Evolutionary conservation across 2,797 vertebrate genomes (phyloP).

Genomic region (Furcifer pardalis): DNA sequence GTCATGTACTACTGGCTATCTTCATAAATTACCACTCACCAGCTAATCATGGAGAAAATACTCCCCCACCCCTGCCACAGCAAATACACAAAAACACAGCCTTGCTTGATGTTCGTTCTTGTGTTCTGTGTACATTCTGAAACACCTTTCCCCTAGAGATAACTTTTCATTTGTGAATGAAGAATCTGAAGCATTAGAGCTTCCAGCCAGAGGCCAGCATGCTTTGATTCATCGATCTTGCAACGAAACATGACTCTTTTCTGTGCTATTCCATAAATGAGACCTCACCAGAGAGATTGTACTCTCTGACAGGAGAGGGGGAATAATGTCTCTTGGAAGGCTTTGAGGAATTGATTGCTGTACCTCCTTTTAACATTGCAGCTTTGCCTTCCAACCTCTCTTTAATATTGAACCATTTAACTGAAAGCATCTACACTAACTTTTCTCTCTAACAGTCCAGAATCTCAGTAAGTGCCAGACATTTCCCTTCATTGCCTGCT

Average conservation of each 20-base stretch:
- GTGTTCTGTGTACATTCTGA: neutral
- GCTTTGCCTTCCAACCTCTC: conserved; percentile 25
- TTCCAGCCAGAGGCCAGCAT: neutral
- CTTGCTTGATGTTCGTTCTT: neutral
- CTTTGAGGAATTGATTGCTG: conserved; percentile 21
- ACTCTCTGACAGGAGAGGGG: neutral
- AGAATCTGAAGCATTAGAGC: neutral
- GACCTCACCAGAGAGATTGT: conserved; percentile 27
- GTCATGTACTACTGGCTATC: neutral
- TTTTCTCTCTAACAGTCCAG: conserved; percentile 14
- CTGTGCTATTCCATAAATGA: conserved; percentile 12
- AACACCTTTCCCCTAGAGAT: neutral
- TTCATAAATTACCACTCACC: neutral
- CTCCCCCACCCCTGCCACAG: too few relatives aligned
- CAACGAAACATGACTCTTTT: conserved; percentile 3
- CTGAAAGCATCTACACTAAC: conserved; percentile 42
- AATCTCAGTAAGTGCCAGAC: conserved; percentile 46
- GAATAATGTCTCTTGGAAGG: conserved; percentile 48
- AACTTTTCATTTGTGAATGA: neutral
- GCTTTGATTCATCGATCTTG: conserved; percentile 13
- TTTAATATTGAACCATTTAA: conserved; percentile 44
- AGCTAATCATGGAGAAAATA: neutral
- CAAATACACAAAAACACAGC: too few relatives aligned
- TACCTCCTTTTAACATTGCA: conserved; percentile 27
- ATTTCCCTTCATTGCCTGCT: neutral